Conservation (phyloP, 2,113 vertebrate genomes). For the Psilopsiagon aurifrons region DNA sequence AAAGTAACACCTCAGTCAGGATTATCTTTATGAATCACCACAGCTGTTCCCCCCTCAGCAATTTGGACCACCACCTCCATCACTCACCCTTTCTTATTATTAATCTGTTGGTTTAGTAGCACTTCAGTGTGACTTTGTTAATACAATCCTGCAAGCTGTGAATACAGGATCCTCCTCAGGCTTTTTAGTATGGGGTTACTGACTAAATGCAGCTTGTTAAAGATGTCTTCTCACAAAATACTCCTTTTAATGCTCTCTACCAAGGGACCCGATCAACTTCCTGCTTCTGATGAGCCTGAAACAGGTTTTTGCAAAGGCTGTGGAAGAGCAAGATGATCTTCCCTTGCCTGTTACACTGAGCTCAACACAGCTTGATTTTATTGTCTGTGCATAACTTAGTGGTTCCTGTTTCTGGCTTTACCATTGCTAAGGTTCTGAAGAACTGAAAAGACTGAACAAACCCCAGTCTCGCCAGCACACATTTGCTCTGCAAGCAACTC, state of each 20-base stretch:
- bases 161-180: fast-evolving
- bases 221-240: neutral
- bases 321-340: neutral
- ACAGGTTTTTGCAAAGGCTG: neutral
- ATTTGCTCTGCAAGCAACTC: neutral
- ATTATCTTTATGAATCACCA: neutral
- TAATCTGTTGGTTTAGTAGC: neutral
- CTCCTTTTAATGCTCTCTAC: neutral
- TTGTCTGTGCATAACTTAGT: neutral
- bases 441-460: neutral
- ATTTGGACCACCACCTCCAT: neutral
- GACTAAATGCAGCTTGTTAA: neutral
- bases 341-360: neutral
- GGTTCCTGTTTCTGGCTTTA: neutral
- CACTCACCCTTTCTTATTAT: neutral
- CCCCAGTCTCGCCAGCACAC: fast-evolving
- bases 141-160: neutral
- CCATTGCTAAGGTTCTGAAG: neutral
- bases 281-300: neutral
- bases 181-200: neutral
- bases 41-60: neutral
- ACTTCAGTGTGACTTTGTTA: neutral
- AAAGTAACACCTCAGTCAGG: neutral
- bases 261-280: neutral
- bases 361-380: neutral